Percentiles rank a stretch among this genome's conserved stretches.
Evolutionary conservation across 1,140 invertebrate species (phyloP).

Genomic region (Zaprionus tsacasi): DNA sequence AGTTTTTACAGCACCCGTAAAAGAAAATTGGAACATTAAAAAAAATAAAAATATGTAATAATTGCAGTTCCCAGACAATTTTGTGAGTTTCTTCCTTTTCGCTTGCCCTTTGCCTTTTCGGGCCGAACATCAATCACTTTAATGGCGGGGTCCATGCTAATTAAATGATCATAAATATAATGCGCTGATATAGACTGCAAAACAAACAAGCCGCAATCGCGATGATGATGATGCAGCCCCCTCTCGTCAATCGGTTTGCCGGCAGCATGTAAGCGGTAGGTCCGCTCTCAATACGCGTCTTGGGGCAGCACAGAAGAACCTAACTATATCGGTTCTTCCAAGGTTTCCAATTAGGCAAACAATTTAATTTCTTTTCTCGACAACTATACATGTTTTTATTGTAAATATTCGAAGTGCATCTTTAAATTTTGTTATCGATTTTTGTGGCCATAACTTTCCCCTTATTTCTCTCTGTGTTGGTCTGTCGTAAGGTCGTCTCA

Average conservation of each 20-base stretch:
- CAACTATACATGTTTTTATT: too few relatives aligned
- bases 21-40: neutral
- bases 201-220: constrained; percentile 29
- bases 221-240: constrained; percentile 37
- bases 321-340: neutral
- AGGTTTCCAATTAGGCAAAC: neutral
- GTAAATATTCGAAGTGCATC: too few relatives aligned
- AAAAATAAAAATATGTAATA: neutral
- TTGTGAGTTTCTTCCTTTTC: constrained; percentile 1
- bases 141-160: constrained; percentile 51
- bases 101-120: constrained; percentile 17
- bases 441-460: neutral
- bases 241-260: constrained; percentile 27
- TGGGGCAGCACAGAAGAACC: constrained; percentile 3
- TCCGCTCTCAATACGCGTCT: neutral
- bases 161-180: constrained; percentile 54
- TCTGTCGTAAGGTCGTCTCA: neutral
- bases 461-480: neutral
- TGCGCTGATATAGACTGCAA: constrained; percentile 9
- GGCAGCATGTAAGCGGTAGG: constrained; percentile 9
- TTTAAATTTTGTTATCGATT: too few relatives aligned
- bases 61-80: neutral
- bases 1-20: too few relatives aligned
- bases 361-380: neutral
- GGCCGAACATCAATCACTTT: constrained; percentile 57